Base-by-base conservation (phyloP, 1,140 invertebrate species). In the Oryctes rhinoceros region DNA sequence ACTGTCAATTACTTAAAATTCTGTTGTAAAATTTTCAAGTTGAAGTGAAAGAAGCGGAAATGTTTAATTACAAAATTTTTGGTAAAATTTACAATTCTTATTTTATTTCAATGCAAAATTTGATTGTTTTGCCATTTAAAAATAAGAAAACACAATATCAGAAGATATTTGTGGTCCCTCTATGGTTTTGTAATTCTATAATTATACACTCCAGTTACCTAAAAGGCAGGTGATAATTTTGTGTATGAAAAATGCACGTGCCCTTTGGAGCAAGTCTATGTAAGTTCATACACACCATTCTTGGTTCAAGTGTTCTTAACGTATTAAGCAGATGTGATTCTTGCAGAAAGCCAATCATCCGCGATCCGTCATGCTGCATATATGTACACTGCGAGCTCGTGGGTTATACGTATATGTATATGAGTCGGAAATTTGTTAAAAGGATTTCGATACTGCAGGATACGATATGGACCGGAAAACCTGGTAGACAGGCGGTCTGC, bases 401-500 rank as follows among this genome's bases (percentile, higher is more conserved):
- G 24, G 24, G 11, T 30, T 35, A 15, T 24, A 24, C 24, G 47
- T 78, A 53, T 71, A 24, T 71, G 20, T 37, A 71, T 10, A 15
- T 13, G 20, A n/a, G 65, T 37, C 65, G 65, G 20, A 24, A 71
- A 24, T 71, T 71, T 24, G 24, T 71, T 71, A 24, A 71, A 71
- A 71, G 65, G 65, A 24, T 71, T 71, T 71, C 65, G 65, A 24
- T 37, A 71, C 24, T 71, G 35, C 78, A 79, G 78, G 78, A 79
- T 79, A 53, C 59, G 62, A 79, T 79, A 35, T 79, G 53, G 78
- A 65, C 78, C 78, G 78, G 78, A 79, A 79, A 62, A 59, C 24
- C 78, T 62, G 53, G 62, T 30, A 79, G 78, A 79, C 78, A 79
- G 53, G 78, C 78, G 78, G 78, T 79, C 78, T 79, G 78, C 62